These are phyloP conservation scores for Lymantria dispar DNA, from an alignment of 2,888 invertebrate species.

Conservation along the genomic window DNA sequence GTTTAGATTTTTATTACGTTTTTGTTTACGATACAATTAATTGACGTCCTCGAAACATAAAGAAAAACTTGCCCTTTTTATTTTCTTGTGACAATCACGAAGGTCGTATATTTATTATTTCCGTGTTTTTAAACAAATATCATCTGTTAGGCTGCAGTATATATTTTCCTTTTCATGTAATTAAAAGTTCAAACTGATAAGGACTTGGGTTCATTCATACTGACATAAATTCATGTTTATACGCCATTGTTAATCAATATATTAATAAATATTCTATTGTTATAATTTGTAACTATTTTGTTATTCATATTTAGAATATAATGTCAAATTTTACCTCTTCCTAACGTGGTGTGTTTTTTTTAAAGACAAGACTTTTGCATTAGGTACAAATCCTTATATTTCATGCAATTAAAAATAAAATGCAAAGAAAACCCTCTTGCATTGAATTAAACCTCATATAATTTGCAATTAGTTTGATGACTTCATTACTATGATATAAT, in stretches of 20 bases:
- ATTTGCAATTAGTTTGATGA: too few relatives aligned
- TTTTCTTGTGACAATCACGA: background rate
- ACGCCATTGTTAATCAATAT: background rate
- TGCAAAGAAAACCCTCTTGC: too few relatives aligned
- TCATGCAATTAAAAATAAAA: too few relatives aligned
- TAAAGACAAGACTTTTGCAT: too few relatives aligned
- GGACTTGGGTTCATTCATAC: background rate
- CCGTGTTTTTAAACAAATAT: background rate
- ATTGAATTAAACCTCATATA: too few relatives aligned
- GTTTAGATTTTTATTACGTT: slow-evolving; percentile 17
- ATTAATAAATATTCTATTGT: background rate
- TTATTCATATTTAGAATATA: too few relatives aligned
- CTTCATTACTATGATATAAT: too few relatives aligned
- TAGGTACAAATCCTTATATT: too few relatives aligned
- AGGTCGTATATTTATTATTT: background rate
- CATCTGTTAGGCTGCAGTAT: background rate
- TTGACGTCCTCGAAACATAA: background rate
- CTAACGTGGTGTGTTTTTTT: too few relatives aligned
- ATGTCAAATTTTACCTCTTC: too few relatives aligned
- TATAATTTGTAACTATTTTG: background rate
- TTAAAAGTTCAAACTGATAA: background rate
- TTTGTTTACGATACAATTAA: slow-evolving; percentile 7
- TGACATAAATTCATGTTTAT: background rate
- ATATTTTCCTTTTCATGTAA: background rate
- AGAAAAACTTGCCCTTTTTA: background rate